Base-by-base conservation (phyloP, 1,140 invertebrate species). In the Scaptomyza montana region DNA sequence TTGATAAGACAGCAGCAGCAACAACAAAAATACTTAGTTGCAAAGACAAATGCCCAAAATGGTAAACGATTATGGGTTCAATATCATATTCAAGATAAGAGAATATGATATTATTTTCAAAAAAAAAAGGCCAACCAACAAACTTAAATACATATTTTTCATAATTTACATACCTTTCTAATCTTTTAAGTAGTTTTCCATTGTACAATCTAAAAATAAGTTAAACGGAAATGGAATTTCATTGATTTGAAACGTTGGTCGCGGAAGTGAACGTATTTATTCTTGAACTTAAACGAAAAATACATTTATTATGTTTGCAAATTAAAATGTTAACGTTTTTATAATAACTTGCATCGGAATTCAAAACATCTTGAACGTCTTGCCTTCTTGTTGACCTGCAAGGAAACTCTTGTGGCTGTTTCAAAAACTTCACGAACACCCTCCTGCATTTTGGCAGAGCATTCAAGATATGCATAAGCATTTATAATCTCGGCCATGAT, bases 401-500 rank as follows among this genome's bases (percentile, higher is more conserved):
- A 93, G 80, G 98, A 98, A 91, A 98, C 98, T 90, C 97, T 95
- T 53, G 98, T 99, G 72, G 98, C 98, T 71, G 98, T 99, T 95
- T 99, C 98, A 93, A 99, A 99, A 30, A 99, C 98, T 93, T 99
- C 98, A 84, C 98, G 95, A 39, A 99, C 98, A 85, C 98, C 98
- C 92, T 99, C 98, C 95, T 99, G 99, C 93, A 98, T 99, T 93
- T 99, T 99, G 81, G 99, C 98, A 21, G 98, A 99, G 93, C 99
- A 99, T 94, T 99, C 99, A 62, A 99, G 94, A 94, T 99, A 99
- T 47, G 97, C 98, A 92, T 98, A 99, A 57, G 99, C 98, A 93
- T 98, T 98, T 67, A 99, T 99, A 93, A 99, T 99, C 91, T 99
- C 98, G 16, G 98, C 98, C 98, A 99, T 99, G 36, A 97, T 96